These are phyloP conservation scores for Hypercompe scribonia DNA, from an alignment of 2,888 invertebrate genomes.

Conservation along the genomic window DNA sequence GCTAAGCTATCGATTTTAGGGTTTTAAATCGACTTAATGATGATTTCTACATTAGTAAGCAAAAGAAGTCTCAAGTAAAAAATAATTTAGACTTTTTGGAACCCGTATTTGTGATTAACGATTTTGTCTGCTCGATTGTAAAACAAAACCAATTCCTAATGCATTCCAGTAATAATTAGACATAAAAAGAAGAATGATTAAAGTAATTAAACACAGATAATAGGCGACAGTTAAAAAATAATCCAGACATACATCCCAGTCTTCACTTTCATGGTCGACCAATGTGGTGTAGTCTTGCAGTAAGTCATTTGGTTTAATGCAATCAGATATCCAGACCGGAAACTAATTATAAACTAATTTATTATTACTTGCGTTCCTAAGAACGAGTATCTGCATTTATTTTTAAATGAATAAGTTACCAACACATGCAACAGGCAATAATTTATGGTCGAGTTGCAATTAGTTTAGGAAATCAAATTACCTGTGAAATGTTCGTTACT, in stretches of 20 bases:
- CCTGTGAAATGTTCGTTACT: no score
- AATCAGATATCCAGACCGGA: neutral
- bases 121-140: no score
- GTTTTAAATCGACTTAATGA: neutral
- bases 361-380: constrained; percentile 1
- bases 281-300: neutral
- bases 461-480: no score
- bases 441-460: neutral
- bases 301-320: neutral
- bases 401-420: neutral
- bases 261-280: neutral
- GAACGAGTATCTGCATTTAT: neutral
- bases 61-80: neutral
- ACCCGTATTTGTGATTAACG: no score
- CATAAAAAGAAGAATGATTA: neutral
- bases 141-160: neutral
- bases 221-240: no score
- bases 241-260: neutral
- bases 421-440: neutral
- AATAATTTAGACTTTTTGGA: neutral
- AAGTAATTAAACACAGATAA: neutral
- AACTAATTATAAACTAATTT: neutral
- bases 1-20: neutral
- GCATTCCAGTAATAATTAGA: no score
- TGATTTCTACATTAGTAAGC: neutral